Conservation (phyloP, 2,797 vertebrate species). For the Chromobotia macracanthus region DNA sequence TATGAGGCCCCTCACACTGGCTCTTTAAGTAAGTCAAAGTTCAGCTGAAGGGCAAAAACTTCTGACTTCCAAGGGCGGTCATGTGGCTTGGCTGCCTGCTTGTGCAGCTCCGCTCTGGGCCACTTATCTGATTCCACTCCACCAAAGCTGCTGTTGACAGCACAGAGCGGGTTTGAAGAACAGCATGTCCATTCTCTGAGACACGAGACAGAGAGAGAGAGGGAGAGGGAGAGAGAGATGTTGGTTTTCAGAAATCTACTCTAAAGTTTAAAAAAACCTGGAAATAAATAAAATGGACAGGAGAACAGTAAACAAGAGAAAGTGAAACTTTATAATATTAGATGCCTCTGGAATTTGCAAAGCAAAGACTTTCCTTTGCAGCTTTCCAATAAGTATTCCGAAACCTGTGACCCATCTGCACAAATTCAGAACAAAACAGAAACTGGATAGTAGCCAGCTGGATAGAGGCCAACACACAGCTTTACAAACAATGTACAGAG, state of each 20-base stretch:
- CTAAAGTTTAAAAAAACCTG: too few species aligned
- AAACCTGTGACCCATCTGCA: conserved; percentile 63
- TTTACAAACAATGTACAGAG: conserved; percentile 68
- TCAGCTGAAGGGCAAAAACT: conserved; percentile 91
- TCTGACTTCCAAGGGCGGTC: conserved; percentile 85
- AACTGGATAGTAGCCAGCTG: conserved; percentile 75
- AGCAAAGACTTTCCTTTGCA: conserved; percentile 56
- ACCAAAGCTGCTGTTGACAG: conserved; percentile 96
- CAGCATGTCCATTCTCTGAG: conserved; percentile 92
- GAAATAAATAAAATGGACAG: too few species aligned
- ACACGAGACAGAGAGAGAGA: conserved; percentile 75
- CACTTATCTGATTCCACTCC: conserved; percentile 93
- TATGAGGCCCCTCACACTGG: conserved; percentile 4
- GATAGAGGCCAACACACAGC: conserved; percentile 71
- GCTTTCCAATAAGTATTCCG: conserved; percentile 21
- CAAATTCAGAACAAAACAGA: conserved; percentile 66
- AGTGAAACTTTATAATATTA: conserved; percentile 62
- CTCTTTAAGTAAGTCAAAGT: conserved; percentile 88
- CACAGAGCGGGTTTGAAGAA: conserved; percentile 90
- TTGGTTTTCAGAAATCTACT: too few species aligned
- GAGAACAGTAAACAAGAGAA: too few species aligned
- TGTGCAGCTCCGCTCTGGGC: conserved; percentile 47
- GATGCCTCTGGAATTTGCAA: conserved; percentile 55
- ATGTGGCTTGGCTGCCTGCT: conserved; percentile 79
- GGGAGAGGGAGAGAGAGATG: conserved; percentile 22